Percentiles rank a stretch among this genome's conserved stretches.
phyloP scores from a whole-genome alignment of 2,888 invertebrate species.

The Pammene aurita region DNA sequence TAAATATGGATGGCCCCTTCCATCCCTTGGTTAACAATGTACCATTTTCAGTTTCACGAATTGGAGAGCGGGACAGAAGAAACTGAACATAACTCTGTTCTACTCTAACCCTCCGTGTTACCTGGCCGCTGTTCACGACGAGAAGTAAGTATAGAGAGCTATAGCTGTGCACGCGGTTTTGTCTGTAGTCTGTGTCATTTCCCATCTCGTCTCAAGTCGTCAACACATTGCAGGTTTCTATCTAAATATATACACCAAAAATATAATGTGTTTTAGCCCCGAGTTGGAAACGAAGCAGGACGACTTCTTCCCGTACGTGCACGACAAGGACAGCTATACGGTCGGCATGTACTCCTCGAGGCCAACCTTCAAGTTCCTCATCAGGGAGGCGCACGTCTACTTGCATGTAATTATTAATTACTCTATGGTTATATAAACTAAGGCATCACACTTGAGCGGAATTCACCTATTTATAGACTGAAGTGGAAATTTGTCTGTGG shows the following conservation, averaged over 20 bases:
- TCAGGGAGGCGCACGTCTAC: slow-evolving; percentile 56
- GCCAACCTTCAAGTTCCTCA: slow-evolving; percentile 59
- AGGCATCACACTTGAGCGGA: too few species aligned
- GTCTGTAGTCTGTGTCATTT: too few species aligned
- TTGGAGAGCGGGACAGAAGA: slow-evolving; percentile 79
- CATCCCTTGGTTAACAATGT: too few species aligned
- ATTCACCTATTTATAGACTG: too few species aligned
- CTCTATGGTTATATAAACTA: neutral
- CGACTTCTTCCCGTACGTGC: slow-evolving; percentile 94
- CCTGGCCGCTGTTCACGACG: slow-evolving; percentile 87
- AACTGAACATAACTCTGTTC: slow-evolving; percentile 86
- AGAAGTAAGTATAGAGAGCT: slow-evolving; percentile 61
- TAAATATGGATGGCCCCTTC: too few species aligned
- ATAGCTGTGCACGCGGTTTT: too few species aligned
- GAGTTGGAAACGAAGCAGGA: slow-evolving; percentile 87
- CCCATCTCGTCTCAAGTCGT: too few species aligned
- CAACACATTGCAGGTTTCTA: too few species aligned
- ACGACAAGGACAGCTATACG: slow-evolving; percentile 53
- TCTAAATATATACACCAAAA: neutral
- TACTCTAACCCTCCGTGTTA: slow-evolving; percentile 94
- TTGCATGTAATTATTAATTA: slow-evolving; percentile 58
- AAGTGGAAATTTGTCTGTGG: too few species aligned
- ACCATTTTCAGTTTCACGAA: slow-evolving; percentile 50
- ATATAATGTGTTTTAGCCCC: slow-evolving; percentile 51
- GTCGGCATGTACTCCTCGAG: slow-evolving; percentile 60